These are phyloP conservation scores for Itoplectis maculator DNA, from an alignment of 2,888 invertebrate genomes.

Conservation along the genomic window DNA sequence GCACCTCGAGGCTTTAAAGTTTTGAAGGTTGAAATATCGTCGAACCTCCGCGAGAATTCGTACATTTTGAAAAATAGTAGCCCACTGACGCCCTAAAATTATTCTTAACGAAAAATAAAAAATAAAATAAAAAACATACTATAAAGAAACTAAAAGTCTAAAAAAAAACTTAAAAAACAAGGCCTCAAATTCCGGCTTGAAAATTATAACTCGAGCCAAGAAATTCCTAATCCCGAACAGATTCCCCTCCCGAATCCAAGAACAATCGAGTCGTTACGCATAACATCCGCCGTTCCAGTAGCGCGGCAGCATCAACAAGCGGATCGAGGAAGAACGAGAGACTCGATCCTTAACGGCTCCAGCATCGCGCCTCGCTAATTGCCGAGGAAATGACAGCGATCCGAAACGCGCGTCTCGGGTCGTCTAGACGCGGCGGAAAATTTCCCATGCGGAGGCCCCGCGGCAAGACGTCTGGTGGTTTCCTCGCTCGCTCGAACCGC, in stretches of 20 bases:
- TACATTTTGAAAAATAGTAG: too few relatives aligned
- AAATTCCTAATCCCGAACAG: too few relatives aligned
- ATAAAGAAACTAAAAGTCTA: neutral
- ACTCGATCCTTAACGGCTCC: conserved; percentile 50
- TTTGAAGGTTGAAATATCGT: too few relatives aligned
- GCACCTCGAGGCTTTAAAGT: too few relatives aligned
- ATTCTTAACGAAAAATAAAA: neutral
- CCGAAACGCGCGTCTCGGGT: conserved; percentile 30
- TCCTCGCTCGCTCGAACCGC: too few relatives aligned
- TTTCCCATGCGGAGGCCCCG: conserved; percentile 14
- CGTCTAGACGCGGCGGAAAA: conserved; percentile 29
- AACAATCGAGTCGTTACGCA: conserved; percentile 11
- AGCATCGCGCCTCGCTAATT: conserved; percentile 41
- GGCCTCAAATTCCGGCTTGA: neutral
- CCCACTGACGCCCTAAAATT: too few relatives aligned
- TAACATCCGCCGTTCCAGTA: conserved; percentile 56
- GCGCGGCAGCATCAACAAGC: conserved; percentile 47
- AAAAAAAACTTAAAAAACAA: neutral
- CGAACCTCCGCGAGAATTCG: too few relatives aligned
- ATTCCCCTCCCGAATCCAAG: neutral
- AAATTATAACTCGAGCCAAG: too few relatives aligned
- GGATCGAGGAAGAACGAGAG: conserved; percentile 37
- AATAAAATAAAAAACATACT: too few relatives aligned
- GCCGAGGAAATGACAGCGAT: conserved; percentile 56
- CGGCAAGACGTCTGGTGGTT: too few relatives aligned